phyloP scores from a whole-genome alignment of 2,888 invertebrate species.

The Pecten maximus region DNA sequence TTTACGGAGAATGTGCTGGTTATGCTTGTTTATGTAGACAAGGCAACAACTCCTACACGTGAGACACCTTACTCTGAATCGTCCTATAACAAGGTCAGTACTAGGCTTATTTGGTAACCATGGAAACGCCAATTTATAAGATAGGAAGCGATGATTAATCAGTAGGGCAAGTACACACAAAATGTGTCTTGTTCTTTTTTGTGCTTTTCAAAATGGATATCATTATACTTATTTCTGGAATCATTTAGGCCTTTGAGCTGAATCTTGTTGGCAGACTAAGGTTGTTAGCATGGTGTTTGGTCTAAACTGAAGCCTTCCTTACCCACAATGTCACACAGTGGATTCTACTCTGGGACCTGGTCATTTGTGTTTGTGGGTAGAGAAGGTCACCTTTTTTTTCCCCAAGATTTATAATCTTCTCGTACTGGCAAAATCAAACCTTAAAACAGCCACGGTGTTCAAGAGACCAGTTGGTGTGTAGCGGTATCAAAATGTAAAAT shows the following conservation, averaged over 20 bases:
- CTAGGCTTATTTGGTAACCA: neutral
- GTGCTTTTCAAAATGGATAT: neutral
- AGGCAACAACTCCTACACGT: neutral
- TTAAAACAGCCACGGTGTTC: neutral
- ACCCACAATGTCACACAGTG: neutral
- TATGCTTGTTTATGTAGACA: neutral
- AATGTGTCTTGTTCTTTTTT: neutral
- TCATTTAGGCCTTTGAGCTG: neutral
- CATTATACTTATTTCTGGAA: neutral
- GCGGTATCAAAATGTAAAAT: neutral
- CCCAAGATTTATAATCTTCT: neutral
- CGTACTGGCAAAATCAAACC: neutral
- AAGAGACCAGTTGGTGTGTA: neutral
- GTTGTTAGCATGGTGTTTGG: neutral
- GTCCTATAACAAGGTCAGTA: neutral
- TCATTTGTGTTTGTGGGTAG: neutral
- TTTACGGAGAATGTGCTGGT: slow-evolving; percentile 35
- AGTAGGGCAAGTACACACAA: neutral
- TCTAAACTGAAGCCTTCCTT: neutral
- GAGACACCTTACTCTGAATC: neutral
- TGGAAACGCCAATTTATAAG: neutral
- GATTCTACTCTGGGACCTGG: neutral
- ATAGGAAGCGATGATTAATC: neutral
- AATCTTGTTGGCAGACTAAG: neutral
- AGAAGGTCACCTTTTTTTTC: neutral